phyloP scores from a whole-genome alignment of 2,888 invertebrate species.

The Amphimallon solstitiale region DNA sequence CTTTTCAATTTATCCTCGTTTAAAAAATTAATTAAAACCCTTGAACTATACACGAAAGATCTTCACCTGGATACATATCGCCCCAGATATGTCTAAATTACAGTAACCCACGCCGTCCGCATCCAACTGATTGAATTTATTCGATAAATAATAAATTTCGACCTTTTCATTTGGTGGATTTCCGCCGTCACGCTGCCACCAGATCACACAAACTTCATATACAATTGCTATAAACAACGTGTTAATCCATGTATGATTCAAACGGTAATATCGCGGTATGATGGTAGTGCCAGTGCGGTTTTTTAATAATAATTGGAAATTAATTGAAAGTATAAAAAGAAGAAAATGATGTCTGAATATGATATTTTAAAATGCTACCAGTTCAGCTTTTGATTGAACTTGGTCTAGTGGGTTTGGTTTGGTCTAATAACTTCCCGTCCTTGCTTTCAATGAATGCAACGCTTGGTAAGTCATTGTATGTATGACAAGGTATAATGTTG shows the following conservation, averaged over 20 bases:
- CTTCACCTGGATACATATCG: neutral
- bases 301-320: conserved; percentile 15
- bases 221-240: conserved; percentile 2
- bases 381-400: conserved; percentile 2
- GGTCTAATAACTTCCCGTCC: conserved; percentile 74
- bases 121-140: conserved; percentile 8
- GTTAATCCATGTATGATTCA: conserved; percentile 6
- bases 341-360: conserved; percentile 1
- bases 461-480: conserved; percentile 67
- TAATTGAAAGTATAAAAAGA: conserved; percentile 9
- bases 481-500: conserved; percentile 18
- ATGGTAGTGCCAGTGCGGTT: neutral
- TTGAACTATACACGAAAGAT: no score
- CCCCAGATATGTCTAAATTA: neutral
- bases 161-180: conserved; percentile 2
- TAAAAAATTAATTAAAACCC: no score
- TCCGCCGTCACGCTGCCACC: neutral
- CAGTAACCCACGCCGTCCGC: neutral
- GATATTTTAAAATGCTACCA: conserved; percentile 1
- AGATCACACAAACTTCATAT: neutral
- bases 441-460: conserved; percentile 78
- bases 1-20: no score
- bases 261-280: conserved; percentile 8
- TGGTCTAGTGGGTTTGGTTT: neutral
- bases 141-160: conserved; percentile 21